Evolutionary conservation across 2,797 vertebrate genomes (phyloP).

Genomic region (Pseudochirops corinnae): DNA sequence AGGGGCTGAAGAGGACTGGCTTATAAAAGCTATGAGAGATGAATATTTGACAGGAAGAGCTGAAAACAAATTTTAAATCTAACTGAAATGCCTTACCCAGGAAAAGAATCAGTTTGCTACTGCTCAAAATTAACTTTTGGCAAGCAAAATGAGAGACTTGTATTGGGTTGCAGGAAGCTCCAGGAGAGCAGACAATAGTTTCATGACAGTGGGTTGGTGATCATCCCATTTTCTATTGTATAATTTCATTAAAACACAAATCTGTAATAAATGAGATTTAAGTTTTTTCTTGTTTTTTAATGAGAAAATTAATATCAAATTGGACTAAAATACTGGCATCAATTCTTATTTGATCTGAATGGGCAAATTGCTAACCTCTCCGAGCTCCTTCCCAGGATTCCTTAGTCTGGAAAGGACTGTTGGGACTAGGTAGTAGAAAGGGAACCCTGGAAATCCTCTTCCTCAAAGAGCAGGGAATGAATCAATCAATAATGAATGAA

Average conservation of each 20-base stretch:
- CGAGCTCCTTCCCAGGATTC: neutral
- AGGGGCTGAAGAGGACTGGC: conserved; percentile 92
- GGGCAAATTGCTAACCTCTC: neutral
- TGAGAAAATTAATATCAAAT: neutral
- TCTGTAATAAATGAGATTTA: conserved; percentile 56
- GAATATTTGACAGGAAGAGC: conserved; percentile 83
- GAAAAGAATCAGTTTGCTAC: neutral
- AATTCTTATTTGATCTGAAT: neutral
- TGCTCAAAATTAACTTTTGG: neutral
- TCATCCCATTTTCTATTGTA: conserved; percentile 7
- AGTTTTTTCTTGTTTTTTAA: conserved; percentile 28
- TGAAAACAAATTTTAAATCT: neutral
- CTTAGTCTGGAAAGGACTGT: neutral
- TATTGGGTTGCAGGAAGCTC: neutral
- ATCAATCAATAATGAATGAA: neutral
- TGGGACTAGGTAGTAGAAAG: neutral
- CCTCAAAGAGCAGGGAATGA: neutral
- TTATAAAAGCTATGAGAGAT: conserved; percentile 91
- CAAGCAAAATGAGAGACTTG: neutral
- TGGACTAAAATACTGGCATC: neutral
- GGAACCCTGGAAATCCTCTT: neutral
- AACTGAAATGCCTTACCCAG: neutral
- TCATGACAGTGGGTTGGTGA: neutral
- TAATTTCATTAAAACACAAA: conserved; percentile 54
- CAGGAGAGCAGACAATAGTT: neutral